Percentiles rank a stretch among this genome's conserved stretches.
These are phyloP conservation scores for Laticauda colubrina DNA, from an alignment of 2,113 vertebrate species.

Conservation along the genomic window DNA sequence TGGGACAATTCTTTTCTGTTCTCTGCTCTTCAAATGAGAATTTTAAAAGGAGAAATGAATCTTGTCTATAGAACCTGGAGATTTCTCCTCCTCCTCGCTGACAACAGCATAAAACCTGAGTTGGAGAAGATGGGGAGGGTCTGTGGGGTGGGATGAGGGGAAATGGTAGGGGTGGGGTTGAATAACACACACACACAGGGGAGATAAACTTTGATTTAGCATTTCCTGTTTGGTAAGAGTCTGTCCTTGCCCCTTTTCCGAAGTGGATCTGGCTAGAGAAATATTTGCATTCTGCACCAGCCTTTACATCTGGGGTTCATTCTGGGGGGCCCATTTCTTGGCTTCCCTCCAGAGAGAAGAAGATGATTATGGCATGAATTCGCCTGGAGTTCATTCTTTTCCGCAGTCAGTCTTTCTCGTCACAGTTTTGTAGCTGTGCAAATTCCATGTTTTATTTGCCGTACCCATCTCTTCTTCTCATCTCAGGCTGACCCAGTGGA, in stretches of 20 bases:
- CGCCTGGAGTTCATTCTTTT: neutral
- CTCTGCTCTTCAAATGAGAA: conserved; percentile 36
- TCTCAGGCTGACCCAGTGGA: neutral
- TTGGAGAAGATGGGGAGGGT: neutral
- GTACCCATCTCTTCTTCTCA: neutral
- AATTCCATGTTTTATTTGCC: neutral
- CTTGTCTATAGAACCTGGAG: conserved; percentile 57
- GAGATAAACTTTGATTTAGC: conserved; percentile 45
- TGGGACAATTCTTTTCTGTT: neutral
- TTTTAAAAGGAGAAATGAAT: conserved; percentile 57
- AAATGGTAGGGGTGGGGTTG: neutral
- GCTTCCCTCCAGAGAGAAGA: neutral
- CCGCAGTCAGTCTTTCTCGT: too few relatives aligned
- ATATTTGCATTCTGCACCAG: neutral
- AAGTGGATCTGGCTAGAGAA: neutral
- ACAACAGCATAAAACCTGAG: neutral
- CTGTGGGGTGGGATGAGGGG: too few relatives aligned
- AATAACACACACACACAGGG: neutral
- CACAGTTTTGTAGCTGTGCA: neutral
- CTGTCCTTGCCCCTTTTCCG: neutral
- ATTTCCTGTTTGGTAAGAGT: conserved; percentile 42
- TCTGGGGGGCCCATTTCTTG: neutral
- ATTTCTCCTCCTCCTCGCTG: neutral
- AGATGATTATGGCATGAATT: neutral
- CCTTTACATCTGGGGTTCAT: neutral